A percentile compares a stretch with the other conserved stretches of the same genome.
Evolutionary conservation across 2,888 invertebrate species (phyloP).

Genomic region (Flabesymbios commensalis): DNA sequence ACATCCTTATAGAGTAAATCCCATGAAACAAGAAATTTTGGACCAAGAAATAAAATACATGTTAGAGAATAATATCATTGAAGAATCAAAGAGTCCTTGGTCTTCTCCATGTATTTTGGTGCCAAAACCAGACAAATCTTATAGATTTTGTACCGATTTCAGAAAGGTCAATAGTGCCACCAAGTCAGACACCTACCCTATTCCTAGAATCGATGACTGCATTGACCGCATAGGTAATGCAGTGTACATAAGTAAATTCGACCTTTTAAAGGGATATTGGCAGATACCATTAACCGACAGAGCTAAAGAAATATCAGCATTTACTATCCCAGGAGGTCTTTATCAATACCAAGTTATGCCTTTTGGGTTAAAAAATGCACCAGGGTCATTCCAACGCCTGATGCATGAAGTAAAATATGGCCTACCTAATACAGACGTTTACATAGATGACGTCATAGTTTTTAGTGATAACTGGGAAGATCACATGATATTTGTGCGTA

Average conservation of each 20-base stretch:
- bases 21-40: slow-evolving; percentile 11
- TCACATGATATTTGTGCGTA: background rate
- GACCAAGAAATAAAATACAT: slow-evolving; percentile 32
- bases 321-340: too few species aligned
- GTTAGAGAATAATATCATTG: slow-evolving; percentile 38
- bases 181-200: slow-evolving; percentile 37
- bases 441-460: slow-evolving; percentile 2
- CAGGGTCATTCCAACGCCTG: background rate
- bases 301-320: too few species aligned
- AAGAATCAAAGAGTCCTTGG: slow-evolving; percentile 33
- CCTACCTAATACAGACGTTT: background rate
- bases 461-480: background rate
- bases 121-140: slow-evolving; percentile 5
- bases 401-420: background rate
- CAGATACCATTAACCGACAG: slow-evolving; percentile 27
- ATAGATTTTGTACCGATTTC: slow-evolving; percentile 34
- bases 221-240: slow-evolving; percentile 36
- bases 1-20: slow-evolving; percentile 7
- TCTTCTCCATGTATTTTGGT: slow-evolving; percentile 35
- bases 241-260: slow-evolving; percentile 37
- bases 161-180: slow-evolving; percentile 36
- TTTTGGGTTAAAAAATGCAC: background rate
- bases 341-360: too few species aligned
- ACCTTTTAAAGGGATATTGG: slow-evolving; percentile 35
- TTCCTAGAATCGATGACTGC: slow-evolving; percentile 37